Conservation (phyloP, 2,113 vertebrate species). For the Cavia aperea region DNA sequence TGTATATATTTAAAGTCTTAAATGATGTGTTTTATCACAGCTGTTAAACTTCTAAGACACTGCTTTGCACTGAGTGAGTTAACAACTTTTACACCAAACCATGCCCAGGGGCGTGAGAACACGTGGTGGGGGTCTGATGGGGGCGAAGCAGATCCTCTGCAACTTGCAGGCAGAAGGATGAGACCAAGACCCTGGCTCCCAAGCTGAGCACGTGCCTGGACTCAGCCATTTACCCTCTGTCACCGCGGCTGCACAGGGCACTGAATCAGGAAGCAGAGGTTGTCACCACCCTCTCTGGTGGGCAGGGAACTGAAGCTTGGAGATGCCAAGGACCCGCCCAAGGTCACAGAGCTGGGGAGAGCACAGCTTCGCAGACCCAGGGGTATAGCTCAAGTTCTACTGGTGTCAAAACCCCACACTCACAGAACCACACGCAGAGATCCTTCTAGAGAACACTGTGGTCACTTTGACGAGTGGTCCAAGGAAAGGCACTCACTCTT, state of each 20-base stretch:
- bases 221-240: not conserved
- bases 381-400: not conserved
- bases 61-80: not conserved
- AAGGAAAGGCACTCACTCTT: not conserved
- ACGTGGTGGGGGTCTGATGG: not conserved
- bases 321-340: not conserved
- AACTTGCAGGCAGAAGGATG: not conserved
- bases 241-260: not conserved
- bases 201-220: rapidly evolving
- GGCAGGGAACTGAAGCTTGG: not conserved
- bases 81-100: constrained; percentile 4
- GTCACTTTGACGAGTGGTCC: not conserved
- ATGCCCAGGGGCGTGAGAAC: not conserved
- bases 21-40: too few species aligned
- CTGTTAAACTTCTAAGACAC: not conserved
- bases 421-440: not conserved
- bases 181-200: not conserved
- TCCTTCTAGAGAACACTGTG: not conserved
- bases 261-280: not conserved
- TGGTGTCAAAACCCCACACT: not conserved
- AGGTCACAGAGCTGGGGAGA: not conserved
- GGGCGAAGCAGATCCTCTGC: not conserved
- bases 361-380: not conserved
- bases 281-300: not conserved
- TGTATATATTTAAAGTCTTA: too few species aligned